Percentiles rank a stretch among this genome's conserved stretches.
Evolutionary conservation across 2,797 vertebrate genomes (phyloP).

Genomic region (Characodon lateralis): DNA sequence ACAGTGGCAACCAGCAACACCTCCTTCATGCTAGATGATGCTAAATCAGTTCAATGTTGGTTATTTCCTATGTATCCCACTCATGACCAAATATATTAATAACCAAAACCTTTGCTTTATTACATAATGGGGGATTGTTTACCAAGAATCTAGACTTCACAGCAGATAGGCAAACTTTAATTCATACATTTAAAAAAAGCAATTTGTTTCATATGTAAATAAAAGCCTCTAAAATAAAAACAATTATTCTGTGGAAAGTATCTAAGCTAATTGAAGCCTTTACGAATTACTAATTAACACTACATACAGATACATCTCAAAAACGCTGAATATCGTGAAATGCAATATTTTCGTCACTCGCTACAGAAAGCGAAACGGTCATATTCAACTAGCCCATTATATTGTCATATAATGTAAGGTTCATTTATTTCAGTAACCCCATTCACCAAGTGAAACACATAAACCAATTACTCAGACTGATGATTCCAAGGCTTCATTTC

Average conservation of each 20-base stretch:
- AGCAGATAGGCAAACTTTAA: not conserved
- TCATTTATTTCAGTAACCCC: not conserved
- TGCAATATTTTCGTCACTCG: not conserved
- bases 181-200: not conserved
- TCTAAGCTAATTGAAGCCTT: not conserved
- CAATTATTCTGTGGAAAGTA: not conserved
- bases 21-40: not conserved
- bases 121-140: not conserved
- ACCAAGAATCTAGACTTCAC: not conserved
- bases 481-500: not conserved
- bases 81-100: not conserved
- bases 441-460: not conserved
- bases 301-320: not conserved
- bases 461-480: not conserved
- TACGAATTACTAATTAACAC: too few species aligned
- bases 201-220: not conserved
- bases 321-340: not conserved
- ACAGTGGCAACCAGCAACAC: not conserved
- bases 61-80: not conserved
- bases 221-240: not conserved
- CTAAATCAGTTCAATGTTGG: not conserved
- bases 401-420: not conserved
- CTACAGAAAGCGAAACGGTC: not conserved
- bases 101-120: not conserved
- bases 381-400: not conserved